Evolutionary conservation across 2,888 invertebrate genomes (phyloP).

Genomic region (Cerceris ruficornis): DNA sequence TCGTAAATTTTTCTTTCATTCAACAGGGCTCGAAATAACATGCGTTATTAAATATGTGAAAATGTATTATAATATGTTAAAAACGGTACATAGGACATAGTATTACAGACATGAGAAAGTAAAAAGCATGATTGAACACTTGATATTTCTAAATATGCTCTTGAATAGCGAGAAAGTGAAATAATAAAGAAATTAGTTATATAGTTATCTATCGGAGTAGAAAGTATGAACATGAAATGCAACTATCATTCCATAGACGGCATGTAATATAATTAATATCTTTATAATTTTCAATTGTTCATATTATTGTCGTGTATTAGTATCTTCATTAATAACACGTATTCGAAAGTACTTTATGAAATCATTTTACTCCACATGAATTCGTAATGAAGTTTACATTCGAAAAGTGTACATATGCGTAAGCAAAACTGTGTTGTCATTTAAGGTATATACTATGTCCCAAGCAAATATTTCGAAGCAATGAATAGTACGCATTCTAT

Average conservation of each 20-base stretch:
- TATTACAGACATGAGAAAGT: conserved; percentile 32
- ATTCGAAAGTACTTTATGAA: conserved; percentile 34
- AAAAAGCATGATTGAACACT: not conserved
- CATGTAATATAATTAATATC: conserved; percentile 29
- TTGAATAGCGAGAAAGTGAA: conserved; percentile 1
- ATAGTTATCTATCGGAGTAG: conserved; percentile 2
- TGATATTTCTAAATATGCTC: not conserved
- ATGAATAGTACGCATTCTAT: conserved; percentile 48
- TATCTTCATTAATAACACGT: conserved; percentile 42
- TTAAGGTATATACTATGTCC: conserved; percentile 52
- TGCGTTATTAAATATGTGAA: conserved; percentile 35
- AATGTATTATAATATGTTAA: conserved; percentile 30
- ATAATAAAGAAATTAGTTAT: not conserved
- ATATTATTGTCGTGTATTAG: conserved; percentile 62
- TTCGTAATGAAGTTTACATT: conserved; percentile 26
- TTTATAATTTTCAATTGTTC: conserved; percentile 43
- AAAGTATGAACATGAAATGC: conserved; percentile 9
- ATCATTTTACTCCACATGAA: conserved; percentile 27
- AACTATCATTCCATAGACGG: conserved; percentile 21
- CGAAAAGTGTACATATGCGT: conserved; percentile 31
- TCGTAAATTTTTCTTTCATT: conserved; percentile 34
- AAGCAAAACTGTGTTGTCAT: conserved; percentile 22
- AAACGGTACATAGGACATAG: conserved; percentile 53
- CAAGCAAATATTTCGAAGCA: conserved; percentile 53
- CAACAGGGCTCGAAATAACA: conserved; percentile 40